phyloP scores from a whole-genome alignment of 2,797 vertebrate genomes.

The Arnoldichthys spilopterus region DNA sequence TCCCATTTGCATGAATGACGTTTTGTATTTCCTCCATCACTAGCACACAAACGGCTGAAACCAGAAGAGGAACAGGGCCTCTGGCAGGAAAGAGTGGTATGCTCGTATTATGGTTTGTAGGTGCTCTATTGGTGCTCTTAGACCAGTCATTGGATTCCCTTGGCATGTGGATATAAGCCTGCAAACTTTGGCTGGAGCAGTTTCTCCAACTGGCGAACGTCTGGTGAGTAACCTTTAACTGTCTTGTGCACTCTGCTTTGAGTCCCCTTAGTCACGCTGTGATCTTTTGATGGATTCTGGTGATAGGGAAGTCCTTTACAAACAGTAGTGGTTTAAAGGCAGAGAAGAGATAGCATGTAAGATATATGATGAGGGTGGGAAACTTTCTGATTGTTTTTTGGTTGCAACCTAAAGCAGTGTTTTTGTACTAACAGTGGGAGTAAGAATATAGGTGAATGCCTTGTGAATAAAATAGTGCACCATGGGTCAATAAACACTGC shows the following conservation, averaged over 20 bases:
- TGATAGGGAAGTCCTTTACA: constrained; percentile 29
- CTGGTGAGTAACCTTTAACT: constrained; percentile 51
- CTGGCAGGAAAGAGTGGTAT: constrained; percentile 33
- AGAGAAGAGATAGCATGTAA: constrained; percentile 10
- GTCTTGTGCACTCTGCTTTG: not conserved
- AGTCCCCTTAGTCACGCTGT: not conserved
- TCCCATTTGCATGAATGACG: constrained; percentile 79
- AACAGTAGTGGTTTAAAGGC: constrained; percentile 13
- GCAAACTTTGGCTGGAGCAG: constrained; percentile 12
- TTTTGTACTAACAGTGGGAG: not conserved
- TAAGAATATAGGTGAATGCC: not conserved
- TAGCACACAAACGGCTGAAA: constrained; percentile 61
- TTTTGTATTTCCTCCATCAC: constrained; percentile 70
- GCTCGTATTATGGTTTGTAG: constrained; percentile 49
- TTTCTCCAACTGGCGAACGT: constrained; percentile 32
- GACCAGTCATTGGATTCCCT: constrained; percentile 27
- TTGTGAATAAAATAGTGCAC: not conserved
- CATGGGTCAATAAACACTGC: not conserved
- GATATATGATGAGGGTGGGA: not conserved
- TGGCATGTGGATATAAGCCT: constrained; percentile 23
- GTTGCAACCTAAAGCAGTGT: not conserved
- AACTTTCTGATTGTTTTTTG: not conserved
- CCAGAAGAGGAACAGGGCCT: constrained; percentile 59
- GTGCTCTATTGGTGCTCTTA: constrained; percentile 3
- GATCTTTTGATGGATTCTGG: constrained; percentile 2